phyloP scores from a whole-genome alignment of 2,797 vertebrate species.

The Hippocampus kuda region DNA sequence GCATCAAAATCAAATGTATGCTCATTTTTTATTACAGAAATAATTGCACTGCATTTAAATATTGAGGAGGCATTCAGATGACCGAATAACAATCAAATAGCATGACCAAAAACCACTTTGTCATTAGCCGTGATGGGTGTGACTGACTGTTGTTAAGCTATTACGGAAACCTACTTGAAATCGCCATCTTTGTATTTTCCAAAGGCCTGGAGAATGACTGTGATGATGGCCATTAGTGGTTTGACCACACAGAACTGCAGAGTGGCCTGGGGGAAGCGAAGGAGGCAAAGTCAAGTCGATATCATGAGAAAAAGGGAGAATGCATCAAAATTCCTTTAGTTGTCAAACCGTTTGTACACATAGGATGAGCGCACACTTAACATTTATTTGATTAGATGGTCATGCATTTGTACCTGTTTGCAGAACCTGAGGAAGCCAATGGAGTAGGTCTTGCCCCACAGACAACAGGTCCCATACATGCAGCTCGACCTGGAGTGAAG shows the following conservation, averaged over 20 bases:
- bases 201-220: conserved; percentile 91
- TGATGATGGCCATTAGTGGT: conserved; percentile 92
- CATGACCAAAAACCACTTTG: background rate
- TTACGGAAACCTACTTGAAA: conserved; percentile 76
- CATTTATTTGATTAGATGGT: background rate
- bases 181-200: conserved; percentile 96
- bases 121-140: background rate
- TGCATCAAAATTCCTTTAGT: background rate
- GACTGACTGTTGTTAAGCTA: too few relatives aligned
- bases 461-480: conserved; percentile 91
- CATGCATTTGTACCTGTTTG: conserved; percentile 70
- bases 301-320: background rate
- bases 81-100: too few relatives aligned
- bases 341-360: background rate
- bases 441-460: conserved; percentile 95
- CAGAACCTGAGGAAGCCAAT: conserved; percentile 96
- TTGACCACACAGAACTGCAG: conserved; percentile 99
- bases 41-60: too few relatives aligned
- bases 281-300: background rate
- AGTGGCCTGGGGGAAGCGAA: conserved; percentile 69
- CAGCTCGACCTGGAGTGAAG: conserved; percentile 80
- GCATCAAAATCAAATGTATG: too few relatives aligned
- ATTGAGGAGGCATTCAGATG: too few relatives aligned
- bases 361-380: background rate
- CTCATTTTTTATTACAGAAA: too few relatives aligned